Base-by-base conservation (phyloP, 2,797 vertebrate genomes). In the Peromyscus aztecus region DNA sequence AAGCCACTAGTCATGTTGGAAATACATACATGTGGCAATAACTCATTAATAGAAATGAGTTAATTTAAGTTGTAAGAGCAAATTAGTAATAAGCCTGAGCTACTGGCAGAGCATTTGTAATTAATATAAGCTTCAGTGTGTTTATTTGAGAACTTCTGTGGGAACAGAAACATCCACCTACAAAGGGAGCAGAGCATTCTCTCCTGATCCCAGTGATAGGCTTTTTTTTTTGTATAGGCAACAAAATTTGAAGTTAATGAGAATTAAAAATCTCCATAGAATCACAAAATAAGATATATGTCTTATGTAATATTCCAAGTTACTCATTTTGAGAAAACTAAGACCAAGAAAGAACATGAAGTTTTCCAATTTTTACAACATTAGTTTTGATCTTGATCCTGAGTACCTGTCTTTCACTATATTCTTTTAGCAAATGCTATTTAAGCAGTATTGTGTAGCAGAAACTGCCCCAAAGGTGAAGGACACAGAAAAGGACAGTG, bases 341-440 rank as follows among this genome's bases (percentile, higher is more conserved):
- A 96, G 4, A 89, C 37, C 10, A 75, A 93, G 29, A 61, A 96
- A 81, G 24, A 76, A 92, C 27, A 95, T 0, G 5, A 94, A 94
- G 78, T 59, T 87, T 82, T 84, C 11, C 27, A 43, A 16, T 65
- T 92, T 89, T 95, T 82, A 77, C 11, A 65, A 31, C 16, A 86
- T 61, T 88, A 9, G 14, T 89, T 96, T 91, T 71, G 43, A 95
- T 94, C 27, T 61, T 61, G 43, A 80, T 96, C 21, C 34, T 57
- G 1, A 93, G 69, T 31, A 82, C 55, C 14, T 61, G 13, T 89
- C 6, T 63, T 37, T 49, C 19, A 90, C 11, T 84, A 46, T 43
- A 34, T 91, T 67, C 37, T 90, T 89, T 96, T 59, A 88, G 37
- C 57, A 97, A 94, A 94, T 40, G 75, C 21, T 69, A 92, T 31